Evolutionary conservation across 2,797 vertebrate genomes (phyloP).

Genomic region (Acanthiza pusilla): DNA sequence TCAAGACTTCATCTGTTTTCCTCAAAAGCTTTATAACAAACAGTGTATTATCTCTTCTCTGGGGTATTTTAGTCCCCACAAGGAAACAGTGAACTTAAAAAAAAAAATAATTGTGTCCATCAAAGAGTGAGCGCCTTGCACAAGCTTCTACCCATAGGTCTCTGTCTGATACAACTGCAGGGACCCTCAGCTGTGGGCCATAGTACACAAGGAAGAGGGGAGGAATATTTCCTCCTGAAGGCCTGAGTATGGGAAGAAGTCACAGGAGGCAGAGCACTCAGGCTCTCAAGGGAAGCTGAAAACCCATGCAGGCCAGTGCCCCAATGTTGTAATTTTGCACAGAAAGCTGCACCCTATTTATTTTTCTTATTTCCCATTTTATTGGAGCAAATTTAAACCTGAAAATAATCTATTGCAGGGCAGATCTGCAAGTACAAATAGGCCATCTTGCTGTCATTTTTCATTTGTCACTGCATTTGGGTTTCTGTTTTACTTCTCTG

Average conservation of each 20-base stretch:
- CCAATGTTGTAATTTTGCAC: background rate
- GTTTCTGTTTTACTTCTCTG: background rate
- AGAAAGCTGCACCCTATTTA: background rate
- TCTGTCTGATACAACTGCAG: background rate
- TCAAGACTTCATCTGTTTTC: background rate
- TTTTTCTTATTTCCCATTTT: background rate
- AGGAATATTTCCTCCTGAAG: background rate
- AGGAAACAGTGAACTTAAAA: background rate
- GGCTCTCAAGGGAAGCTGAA: background rate
- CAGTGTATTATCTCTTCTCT: background rate
- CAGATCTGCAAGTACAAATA: background rate
- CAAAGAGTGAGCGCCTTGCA: background rate
- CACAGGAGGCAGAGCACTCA: background rate
- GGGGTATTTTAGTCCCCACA: background rate
- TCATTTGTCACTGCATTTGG: background rate
- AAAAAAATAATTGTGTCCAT: background rate
- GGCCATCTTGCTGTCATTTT: background rate
- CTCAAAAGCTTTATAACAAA: background rate
- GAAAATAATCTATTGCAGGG: background rate
- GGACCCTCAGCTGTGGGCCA: background rate
- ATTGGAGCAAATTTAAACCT: background rate
- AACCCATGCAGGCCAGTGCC: background rate
- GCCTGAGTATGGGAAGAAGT: background rate
- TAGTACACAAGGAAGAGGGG: rapidly evolving
- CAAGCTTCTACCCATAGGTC: background rate